phyloP scores from a whole-genome alignment of 53 echinoderm and acorn worm species.

The Zoroaster sp. region DNA sequence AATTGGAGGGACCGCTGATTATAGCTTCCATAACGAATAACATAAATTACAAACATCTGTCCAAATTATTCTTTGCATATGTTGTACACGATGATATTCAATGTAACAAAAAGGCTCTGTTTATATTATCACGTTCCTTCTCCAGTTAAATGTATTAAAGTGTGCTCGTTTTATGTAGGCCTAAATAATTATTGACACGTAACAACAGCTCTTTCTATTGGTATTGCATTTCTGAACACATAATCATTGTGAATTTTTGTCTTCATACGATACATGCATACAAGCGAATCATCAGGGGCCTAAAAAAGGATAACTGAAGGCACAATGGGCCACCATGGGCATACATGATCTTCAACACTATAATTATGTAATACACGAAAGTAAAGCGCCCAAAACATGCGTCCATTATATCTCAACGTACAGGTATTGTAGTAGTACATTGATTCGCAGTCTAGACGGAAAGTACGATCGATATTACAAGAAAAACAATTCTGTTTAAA shows the following conservation, averaged over 20 bases:
- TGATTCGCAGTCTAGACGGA: conserved; percentile 21
- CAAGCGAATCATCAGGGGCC: too few relatives aligned
- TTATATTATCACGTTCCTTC: neutral
- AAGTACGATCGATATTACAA: neutral
- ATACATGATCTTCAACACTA: too few relatives aligned
- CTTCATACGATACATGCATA: too few relatives aligned
- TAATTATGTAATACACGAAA: too few relatives aligned
- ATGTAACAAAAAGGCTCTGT: neutral
- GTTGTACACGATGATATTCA: neutral
- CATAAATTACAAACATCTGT: neutral
- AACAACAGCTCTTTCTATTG: neutral
- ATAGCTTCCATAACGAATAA: neutral
- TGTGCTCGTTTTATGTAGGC: neutral
- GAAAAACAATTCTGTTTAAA: conserved; percentile 27
- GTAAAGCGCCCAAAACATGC: too few relatives aligned
- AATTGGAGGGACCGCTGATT: neutral
- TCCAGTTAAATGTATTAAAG: neutral
- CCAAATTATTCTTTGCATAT: neutral
- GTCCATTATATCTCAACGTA: too few relatives aligned
- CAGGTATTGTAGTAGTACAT: neutral
- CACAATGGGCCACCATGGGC: too few relatives aligned
- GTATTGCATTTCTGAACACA: neutral
- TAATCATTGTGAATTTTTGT: too few relatives aligned
- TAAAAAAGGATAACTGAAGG: too few relatives aligned
- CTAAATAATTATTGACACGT: neutral